These are phyloP conservation scores for Eudemis profundana DNA, from an alignment of 2,888 invertebrate genomes.

Conservation along the genomic window DNA sequence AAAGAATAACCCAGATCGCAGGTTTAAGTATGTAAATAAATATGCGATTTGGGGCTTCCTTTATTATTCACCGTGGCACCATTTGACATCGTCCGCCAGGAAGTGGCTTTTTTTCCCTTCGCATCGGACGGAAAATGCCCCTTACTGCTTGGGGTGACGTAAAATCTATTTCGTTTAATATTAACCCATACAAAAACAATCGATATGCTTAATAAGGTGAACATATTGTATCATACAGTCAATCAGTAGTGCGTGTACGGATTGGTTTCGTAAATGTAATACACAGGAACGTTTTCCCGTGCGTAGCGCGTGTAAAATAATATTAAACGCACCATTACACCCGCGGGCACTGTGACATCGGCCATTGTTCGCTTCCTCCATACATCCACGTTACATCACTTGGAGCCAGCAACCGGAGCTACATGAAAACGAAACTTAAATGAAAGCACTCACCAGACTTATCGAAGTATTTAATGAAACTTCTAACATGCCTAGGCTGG, in stretches of 20 bases:
- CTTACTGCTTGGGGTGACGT: no score
- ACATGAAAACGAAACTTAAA: not conserved
- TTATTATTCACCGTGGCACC: no score
- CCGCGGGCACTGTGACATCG: constrained; percentile 70
- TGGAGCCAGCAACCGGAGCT: constrained; percentile 11
- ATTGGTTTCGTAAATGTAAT: constrained; percentile 23
- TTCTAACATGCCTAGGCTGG: no score
- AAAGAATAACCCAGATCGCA: no score
- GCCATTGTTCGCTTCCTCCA: constrained; percentile 68
- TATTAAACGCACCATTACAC: constrained; percentile 78
- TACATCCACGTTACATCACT: constrained; percentile 38
- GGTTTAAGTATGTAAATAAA: no score
- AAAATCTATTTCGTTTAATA: not conserved
- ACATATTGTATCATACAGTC: not conserved
- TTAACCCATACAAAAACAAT: not conserved
- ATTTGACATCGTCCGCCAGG: no score
- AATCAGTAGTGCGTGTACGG: not conserved
- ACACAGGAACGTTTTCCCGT: constrained; percentile 46
- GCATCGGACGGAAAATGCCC: no score
- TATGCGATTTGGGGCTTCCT: no score
- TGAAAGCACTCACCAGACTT: not conserved
- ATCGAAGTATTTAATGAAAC: no score
- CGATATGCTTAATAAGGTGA: not conserved
- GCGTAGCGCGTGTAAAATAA: constrained; percentile 66
- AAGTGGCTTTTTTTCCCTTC: no score